Base-by-base conservation (phyloP, 2,113 vertebrate genomes). In the Pteropus alecto region DNA sequence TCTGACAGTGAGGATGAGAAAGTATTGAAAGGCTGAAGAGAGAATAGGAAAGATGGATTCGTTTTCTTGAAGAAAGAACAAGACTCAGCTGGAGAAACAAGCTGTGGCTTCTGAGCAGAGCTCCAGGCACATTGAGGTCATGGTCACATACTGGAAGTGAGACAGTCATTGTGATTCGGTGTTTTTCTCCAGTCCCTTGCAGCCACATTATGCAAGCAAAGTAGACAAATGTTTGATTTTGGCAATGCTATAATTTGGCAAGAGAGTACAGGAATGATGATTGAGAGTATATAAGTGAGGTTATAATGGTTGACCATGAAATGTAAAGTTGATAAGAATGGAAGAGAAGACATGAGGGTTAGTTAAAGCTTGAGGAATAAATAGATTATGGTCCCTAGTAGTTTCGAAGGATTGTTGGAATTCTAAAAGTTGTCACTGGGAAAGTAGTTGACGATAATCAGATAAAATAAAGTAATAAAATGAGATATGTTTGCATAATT, bases 121-220 rank as follows among this genome's bases (percentile, higher is more conserved):
- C 24, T 48, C 4, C 18, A 33, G 9, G 4, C 26, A 11, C 5
- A 12, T 0, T 73, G 54, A 48, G 12, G 19, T 7, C 30, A 22
- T 16, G 51, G 41, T 21, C 21, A 71, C 21, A 24, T 14, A 6
- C 33, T 78, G 61, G n/a, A 79, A n/a, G 13, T 41, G n/a, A 78
- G 15, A 26, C 14, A 71, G 35, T 22, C 0, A 21, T 68, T 86
- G 3, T n/a, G 14, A 78, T 19, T 54, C 24, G 14, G 5, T 18
- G 1, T 61, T 91, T 54, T 38, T 43, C 46, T 61, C 11, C n/a
- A 24, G 22, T 28, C 6, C 56, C 2, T 67, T 76, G 76, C n/a
- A 65, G 4, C 35, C 43, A 4, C 2, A 24, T 12, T 13, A 5
- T 4, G 19, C 12, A 82, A 58, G 18, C 8, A 56, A 58, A 58